These are phyloP conservation scores for Amphilophus citrinellus DNA, from an alignment of 2,113 vertebrate genomes.

Conservation along the genomic window DNA sequence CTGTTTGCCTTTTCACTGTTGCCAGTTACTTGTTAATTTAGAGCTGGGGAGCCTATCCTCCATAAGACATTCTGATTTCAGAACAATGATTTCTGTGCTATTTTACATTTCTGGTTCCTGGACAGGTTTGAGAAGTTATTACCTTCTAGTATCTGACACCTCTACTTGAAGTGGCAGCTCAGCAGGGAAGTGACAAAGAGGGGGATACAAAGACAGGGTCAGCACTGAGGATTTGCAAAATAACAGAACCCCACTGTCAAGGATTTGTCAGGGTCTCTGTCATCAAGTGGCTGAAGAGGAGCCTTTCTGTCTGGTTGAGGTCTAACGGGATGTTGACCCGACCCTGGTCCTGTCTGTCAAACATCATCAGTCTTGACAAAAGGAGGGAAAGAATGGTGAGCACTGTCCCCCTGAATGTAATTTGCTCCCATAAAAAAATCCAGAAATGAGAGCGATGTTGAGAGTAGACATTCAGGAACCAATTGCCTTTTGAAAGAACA, in stretches of 20 bases:
- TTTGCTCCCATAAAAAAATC: background rate
- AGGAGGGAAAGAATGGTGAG: constrained; percentile 1
- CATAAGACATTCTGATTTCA: background rate
- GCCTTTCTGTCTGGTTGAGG: constrained; percentile 37
- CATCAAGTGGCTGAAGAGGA: constrained; percentile 21
- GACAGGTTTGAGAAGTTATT: constrained; percentile 51
- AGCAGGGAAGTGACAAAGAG: constrained; percentile 10
- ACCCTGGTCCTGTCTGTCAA: constrained; percentile 53
- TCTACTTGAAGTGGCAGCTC: constrained; percentile 38
- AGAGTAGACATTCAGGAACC: background rate
- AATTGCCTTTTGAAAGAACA: constrained; percentile 3
- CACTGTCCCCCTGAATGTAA: constrained; percentile 26
- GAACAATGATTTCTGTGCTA: background rate
- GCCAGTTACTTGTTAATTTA: constrained; percentile 19
- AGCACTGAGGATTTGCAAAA: constrained; percentile 27
- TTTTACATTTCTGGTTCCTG: constrained; percentile 32
- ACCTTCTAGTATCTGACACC: constrained; percentile 38
- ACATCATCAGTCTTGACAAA: constrained; percentile 51
- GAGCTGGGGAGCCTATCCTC: constrained; percentile 7
- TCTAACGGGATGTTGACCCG: constrained; percentile 65
- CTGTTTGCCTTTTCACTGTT: background rate
- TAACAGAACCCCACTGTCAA: constrained; percentile 47
- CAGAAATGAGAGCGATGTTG: background rate
- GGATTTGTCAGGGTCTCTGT: constrained; percentile 42
- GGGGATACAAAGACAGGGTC: constrained; percentile 19